Evolutionary conservation across 1,140 invertebrate genomes (phyloP).

Genomic region (Drosophila chauvacae): DNA sequence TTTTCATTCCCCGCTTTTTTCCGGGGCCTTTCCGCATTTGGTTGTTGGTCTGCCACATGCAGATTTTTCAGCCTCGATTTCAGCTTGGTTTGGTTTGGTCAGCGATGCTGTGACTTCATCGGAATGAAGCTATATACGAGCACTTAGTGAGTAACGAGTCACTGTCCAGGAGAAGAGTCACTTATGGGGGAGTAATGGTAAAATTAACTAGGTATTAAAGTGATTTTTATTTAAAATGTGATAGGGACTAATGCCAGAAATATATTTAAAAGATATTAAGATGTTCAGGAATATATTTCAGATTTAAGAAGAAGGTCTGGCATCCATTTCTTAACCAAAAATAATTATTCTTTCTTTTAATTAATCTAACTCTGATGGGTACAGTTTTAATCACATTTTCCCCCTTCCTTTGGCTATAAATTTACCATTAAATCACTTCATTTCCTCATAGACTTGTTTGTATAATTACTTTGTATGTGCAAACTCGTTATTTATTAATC

Average conservation of each 20-base stretch:
- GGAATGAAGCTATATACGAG: neutral
- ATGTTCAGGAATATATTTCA: neutral
- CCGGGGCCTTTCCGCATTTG: slow-evolving; percentile 22
- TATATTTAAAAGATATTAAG: neutral
- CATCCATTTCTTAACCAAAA: neutral
- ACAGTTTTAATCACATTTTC: neutral
- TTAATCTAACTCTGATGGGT: neutral
- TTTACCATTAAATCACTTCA: neutral
- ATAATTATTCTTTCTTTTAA: neutral
- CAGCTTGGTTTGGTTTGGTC: slow-evolving; percentile 17
- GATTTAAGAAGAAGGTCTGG: neutral
- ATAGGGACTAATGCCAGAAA: neutral
- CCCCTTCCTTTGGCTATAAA: neutral
- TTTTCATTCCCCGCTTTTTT: neutral
- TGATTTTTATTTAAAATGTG: neutral
- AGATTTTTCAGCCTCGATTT: slow-evolving; percentile 40
- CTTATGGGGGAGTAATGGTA: neutral
- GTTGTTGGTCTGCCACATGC: slow-evolving; percentile 44
- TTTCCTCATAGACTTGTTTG: slow-evolving; percentile 6
- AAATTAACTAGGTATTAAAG: neutral
- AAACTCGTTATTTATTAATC: slow-evolving; percentile 11
- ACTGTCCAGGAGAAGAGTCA: neutral
- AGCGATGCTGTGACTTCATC: slow-evolving; percentile 30
- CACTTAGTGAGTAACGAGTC: neutral
- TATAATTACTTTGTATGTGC: neutral